Evolutionary conservation across 2,797 vertebrate species (phyloP).

Genomic region (Lepus oiostolus): DNA sequence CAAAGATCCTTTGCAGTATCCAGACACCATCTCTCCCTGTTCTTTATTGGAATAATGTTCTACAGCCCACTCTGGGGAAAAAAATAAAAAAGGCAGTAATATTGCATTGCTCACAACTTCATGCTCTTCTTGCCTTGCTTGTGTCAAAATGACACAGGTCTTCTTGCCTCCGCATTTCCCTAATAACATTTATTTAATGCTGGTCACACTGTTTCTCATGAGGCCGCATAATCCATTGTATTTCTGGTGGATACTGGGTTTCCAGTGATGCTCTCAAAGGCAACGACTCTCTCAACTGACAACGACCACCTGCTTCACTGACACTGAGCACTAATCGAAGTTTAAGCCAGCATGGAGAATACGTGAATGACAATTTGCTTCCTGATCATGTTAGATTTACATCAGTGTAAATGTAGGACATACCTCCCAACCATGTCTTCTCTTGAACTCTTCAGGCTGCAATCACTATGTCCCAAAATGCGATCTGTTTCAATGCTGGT

Average conservation of each 20-base stretch:
- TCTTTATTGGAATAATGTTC: background rate
- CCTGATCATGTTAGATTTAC: too few relatives aligned
- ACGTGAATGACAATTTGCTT: background rate
- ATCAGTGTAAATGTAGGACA: too few relatives aligned
- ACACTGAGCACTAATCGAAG: background rate
- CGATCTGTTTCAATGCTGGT: too few relatives aligned
- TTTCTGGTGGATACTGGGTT: background rate
- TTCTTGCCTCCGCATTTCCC: background rate
- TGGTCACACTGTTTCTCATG: background rate
- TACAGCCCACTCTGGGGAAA: background rate
- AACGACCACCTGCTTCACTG: background rate
- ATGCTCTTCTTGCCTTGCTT: background rate
- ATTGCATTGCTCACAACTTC: background rate
- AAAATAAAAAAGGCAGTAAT: background rate
- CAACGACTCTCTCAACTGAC: too few relatives aligned
- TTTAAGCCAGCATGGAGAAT: background rate
- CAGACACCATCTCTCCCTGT: background rate
- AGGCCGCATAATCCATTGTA: background rate
- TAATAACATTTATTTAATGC: background rate
- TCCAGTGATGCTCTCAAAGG: background rate
- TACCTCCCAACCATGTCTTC: too few relatives aligned
- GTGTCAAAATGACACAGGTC: background rate
- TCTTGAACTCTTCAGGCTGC: too few relatives aligned
- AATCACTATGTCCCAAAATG: too few relatives aligned
- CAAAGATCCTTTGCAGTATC: background rate